Conservation (phyloP, 2,797 vertebrate species). For the Zonotrichia albicollis region DNA sequence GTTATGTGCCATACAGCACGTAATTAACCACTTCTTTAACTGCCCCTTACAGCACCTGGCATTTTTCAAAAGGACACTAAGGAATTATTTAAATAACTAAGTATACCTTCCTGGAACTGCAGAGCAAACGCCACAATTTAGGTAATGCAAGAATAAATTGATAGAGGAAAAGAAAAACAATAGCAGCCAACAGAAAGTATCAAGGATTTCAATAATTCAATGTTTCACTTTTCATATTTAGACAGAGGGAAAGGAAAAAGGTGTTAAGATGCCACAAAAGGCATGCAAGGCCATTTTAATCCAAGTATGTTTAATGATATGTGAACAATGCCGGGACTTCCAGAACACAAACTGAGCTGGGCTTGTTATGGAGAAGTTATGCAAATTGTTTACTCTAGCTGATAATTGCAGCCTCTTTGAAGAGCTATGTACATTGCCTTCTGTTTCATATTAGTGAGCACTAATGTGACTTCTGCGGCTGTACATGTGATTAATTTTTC, state of each 20-base stretch:
- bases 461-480: not conserved
- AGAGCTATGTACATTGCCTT: not conserved
- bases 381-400: not conserved
- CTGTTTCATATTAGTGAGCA: not conserved
- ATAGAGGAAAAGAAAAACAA: fast-evolving
- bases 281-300: not conserved
- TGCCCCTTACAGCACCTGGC: not conserved
- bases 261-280: not conserved
- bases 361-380: not conserved
- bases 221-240: not conserved
- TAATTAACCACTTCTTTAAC: not conserved
- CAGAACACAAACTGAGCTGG: not conserved
- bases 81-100: not conserved
- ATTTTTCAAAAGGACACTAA: not conserved
- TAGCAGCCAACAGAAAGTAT: not conserved
- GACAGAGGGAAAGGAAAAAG: not conserved
- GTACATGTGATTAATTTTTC: not conserved
- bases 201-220: not conserved
- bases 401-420: not conserved
- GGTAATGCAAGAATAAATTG: not conserved
- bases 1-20: fast-evolving
- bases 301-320: not conserved
- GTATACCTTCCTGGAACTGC: not conserved
- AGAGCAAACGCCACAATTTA: not conserved
- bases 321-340: not conserved